phyloP scores from a whole-genome alignment of 2,888 invertebrate species.

The Seladonia tumulorum region DNA sequence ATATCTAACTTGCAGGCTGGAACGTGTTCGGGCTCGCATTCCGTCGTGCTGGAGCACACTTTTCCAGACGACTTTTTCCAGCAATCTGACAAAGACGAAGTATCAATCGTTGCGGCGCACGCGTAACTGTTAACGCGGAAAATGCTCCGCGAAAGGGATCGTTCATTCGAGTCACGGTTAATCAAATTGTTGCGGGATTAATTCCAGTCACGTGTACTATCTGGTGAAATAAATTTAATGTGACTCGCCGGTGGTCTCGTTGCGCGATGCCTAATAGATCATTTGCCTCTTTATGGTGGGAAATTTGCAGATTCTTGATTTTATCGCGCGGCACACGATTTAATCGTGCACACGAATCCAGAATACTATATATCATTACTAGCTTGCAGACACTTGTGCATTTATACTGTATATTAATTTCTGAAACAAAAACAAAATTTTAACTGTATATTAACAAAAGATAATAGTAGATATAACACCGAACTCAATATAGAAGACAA shows the following conservation, averaged over 20 bases:
- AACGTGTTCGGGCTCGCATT: conserved; percentile 41
- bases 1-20: conserved; percentile 44
- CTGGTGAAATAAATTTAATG: conserved; percentile 41
- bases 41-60: conserved; percentile 14
- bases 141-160: conserved; percentile 25
- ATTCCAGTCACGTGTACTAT: conserved; percentile 39
- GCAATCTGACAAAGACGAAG: conserved; percentile 6
- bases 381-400: no score
- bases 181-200: conserved; percentile 41
- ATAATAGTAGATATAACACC: no score
- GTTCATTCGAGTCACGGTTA: conserved; percentile 23
- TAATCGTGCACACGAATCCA: neutral
- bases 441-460: no score
- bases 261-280: neutral
- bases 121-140: conserved; percentile 7
- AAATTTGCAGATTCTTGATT: neutral
- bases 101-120: neutral
- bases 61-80: conserved; percentile 34
- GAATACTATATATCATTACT: neutral
- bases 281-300: conserved; percentile 7
- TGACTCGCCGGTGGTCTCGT: conserved; percentile 1
- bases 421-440: neutral
- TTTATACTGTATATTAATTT: neutral
- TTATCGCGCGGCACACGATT: neutral
- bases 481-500: no score